These are phyloP conservation scores for Hormaphis cornu DNA, from an alignment of 1,140 invertebrate genomes.

Conservation along the genomic window DNA sequence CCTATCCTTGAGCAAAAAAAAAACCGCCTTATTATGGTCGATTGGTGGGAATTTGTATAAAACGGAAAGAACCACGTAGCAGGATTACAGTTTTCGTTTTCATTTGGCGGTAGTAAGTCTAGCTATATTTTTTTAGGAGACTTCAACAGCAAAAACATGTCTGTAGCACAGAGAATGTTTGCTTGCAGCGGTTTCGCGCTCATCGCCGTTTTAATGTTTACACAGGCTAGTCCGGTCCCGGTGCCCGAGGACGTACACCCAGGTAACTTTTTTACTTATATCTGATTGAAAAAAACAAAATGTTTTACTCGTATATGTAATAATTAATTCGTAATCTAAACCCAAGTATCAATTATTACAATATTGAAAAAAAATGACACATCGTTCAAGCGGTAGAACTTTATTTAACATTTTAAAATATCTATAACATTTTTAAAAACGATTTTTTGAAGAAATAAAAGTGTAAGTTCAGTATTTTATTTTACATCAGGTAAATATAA, in stretches of 20 bases:
- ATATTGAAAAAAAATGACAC: too few species aligned
- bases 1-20: background rate
- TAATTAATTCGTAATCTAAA: background rate
- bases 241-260: background rate
- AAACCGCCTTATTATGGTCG: background rate
- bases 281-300: background rate
- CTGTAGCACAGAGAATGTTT: slow-evolving; percentile 24
- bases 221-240: background rate
- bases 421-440: too few species aligned
- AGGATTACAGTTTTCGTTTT: background rate
- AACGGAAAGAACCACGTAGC: background rate
- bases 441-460: too few species aligned
- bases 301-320: background rate
- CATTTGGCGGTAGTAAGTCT: background rate
- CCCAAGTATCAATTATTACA: too few species aligned
- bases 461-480: too few species aligned
- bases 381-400: too few species aligned
- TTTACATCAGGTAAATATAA: too few species aligned
- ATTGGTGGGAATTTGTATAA: slow-evolving; percentile 10
- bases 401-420: too few species aligned
- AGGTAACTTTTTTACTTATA: background rate
- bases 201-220: background rate
- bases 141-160: background rate
- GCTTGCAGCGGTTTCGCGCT: background rate
- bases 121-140: slow-evolving; percentile 13